Conservation (phyloP, 2,888 invertebrate genomes). For the Macroteleia sp. region DNA sequence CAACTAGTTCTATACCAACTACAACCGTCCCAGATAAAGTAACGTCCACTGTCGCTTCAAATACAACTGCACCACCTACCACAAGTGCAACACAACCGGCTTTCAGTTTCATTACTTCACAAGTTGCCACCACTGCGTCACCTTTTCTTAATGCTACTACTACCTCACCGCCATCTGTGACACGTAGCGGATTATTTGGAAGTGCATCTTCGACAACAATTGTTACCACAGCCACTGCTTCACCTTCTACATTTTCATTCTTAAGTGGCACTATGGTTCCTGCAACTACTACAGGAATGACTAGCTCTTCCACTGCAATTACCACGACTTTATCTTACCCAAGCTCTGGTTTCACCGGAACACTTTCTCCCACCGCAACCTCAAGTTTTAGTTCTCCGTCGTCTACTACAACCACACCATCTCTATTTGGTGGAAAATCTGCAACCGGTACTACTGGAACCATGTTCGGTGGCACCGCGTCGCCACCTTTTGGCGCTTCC, state of each 20-base stretch:
- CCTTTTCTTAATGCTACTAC: background rate
- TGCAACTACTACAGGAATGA: background rate
- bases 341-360: background rate
- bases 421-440: slow-evolving; percentile 6
- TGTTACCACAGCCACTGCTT: background rate
- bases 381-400: no score
- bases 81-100: background rate
- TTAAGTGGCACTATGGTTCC: background rate
- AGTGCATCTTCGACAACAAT: background rate
- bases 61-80: background rate
- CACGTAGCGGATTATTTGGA: background rate
- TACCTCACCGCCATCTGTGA: slow-evolving; percentile 2
- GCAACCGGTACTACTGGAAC: background rate
- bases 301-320: background rate
- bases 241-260: slow-evolving; percentile 32
- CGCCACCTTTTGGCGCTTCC: slow-evolving; percentile 28
- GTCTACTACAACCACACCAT: background rate
- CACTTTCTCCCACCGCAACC: no score
- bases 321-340: no score
- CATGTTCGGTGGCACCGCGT: slow-evolving; percentile 62
- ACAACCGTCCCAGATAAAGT: slow-evolving; percentile 13
- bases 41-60: background rate
- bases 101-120: slow-evolving; percentile 3
- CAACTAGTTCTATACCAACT: slow-evolving; percentile 16
- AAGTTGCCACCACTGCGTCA: background rate